phyloP scores from a whole-genome alignment of 2,113 vertebrate species.

The Dasyurus viverrinus region DNA sequence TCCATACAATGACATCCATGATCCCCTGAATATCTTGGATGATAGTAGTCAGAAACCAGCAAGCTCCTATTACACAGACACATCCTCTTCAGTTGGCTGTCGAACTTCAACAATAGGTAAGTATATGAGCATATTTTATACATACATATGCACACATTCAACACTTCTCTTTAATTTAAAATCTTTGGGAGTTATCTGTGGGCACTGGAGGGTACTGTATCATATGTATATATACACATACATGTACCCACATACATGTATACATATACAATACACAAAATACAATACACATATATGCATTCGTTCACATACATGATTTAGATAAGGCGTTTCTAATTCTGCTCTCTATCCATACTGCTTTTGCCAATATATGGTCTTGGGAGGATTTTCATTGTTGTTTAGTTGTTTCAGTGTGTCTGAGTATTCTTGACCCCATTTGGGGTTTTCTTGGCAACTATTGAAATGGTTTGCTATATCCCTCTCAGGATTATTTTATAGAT shows the following conservation, averaged over 20 bases:
- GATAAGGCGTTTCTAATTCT: background rate
- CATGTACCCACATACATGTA: too few species aligned
- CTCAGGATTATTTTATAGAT: background rate
- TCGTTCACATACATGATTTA: too few species aligned
- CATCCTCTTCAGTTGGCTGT: conserved; percentile 83
- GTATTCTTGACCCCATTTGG: background rate
- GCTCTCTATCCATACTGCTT: background rate
- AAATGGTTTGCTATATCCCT: background rate
- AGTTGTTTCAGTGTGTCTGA: background rate
- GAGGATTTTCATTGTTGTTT: background rate
- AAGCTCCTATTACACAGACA: conserved; percentile 86
- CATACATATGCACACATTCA: background rate
- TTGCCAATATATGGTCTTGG: background rate
- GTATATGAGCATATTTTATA: conserved; percentile 25
- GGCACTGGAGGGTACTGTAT: background rate
- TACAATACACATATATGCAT: too few species aligned
- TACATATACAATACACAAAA: too few species aligned
- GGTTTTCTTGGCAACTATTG: background rate
- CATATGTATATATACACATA: too few species aligned
- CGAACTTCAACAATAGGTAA: conserved; percentile 84
- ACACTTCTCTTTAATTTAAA: too few species aligned
- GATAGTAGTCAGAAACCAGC: conserved; percentile 88
- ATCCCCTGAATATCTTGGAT: conserved; percentile 96
- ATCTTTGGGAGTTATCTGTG: too few species aligned
- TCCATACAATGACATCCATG: conserved; percentile 91